These are phyloP conservation scores for Opisthocomus hoazin DNA, from an alignment of 2,113 vertebrate genomes.

Conservation along the genomic window DNA sequence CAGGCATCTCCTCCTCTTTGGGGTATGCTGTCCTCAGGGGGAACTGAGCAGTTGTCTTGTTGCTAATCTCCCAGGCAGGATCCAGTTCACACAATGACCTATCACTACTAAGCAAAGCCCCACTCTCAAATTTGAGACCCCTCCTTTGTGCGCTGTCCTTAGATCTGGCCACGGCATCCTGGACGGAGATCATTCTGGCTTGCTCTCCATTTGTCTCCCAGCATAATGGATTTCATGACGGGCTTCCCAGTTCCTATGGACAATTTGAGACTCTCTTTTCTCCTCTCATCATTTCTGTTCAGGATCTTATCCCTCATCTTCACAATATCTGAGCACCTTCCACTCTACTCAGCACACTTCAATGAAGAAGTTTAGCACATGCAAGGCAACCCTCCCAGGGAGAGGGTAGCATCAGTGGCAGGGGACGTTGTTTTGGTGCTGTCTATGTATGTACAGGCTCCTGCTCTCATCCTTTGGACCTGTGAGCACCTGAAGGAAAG, in stretches of 20 bases:
- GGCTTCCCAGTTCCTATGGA: background rate
- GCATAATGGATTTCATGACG: background rate
- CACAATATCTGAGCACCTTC: background rate
- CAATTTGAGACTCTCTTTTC: background rate
- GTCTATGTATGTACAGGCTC: background rate
- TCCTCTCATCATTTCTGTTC: background rate
- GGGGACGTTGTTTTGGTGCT: background rate
- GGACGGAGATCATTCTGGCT: accelerated
- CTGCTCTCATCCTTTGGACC: background rate
- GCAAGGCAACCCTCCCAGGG: background rate
- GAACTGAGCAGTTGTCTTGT: background rate
- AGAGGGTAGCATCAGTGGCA: background rate
- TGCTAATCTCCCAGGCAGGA: background rate
- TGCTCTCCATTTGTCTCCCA: background rate
- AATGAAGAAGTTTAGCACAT: background rate
- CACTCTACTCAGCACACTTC: background rate
- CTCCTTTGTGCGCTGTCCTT: background rate
- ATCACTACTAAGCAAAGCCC: background rate
- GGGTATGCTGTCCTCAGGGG: background rate
- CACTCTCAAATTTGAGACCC: background rate
- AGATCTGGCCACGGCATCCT: background rate
- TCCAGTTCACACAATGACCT: background rate
- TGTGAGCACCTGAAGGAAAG: background rate
- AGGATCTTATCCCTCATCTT: background rate
- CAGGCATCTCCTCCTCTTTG: background rate